These are phyloP conservation scores for Tricholaema leucomelas DNA, from an alignment of 2,113 vertebrate genomes.

Conservation along the genomic window DNA sequence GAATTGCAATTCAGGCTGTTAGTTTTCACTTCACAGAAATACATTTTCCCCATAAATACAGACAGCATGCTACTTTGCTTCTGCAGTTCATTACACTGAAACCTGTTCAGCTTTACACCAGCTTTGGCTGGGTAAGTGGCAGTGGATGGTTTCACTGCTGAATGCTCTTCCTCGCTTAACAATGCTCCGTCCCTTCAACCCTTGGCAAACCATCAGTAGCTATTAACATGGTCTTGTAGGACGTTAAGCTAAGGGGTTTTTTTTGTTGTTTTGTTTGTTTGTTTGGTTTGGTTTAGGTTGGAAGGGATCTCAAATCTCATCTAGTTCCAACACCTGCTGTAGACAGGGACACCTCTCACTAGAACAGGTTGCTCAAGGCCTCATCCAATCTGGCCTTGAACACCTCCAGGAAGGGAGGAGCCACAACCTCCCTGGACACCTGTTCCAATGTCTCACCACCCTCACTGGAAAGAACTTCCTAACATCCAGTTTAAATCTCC, in stretches of 20 bases:
- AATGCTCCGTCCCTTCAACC: background rate
- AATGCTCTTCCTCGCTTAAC: background rate
- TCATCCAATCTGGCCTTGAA: too few species aligned
- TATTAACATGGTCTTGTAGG: background rate
- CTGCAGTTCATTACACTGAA: background rate
- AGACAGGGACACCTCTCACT: too few species aligned
- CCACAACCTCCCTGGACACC: too few species aligned
- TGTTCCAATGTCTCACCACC: too few species aligned
- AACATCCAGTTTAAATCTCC: too few species aligned
- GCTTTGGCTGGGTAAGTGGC: background rate
- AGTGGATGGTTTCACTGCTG: background rate
- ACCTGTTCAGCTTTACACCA: background rate
- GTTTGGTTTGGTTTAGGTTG: too few species aligned
- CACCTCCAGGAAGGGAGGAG: too few species aligned
- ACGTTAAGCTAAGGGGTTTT: background rate
- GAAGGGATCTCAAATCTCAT: too few species aligned
- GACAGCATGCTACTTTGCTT: background rate
- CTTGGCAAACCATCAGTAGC: background rate
- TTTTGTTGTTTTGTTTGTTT: too few species aligned
- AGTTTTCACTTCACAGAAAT: background rate
- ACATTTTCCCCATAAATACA: background rate
- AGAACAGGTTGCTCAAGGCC: too few species aligned
- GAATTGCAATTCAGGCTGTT: background rate
- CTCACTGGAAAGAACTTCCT: too few species aligned
- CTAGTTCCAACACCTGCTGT: too few species aligned